These are phyloP conservation scores for Clusia tigrina DNA, from an alignment of 2,888 invertebrate species.

Conservation along the genomic window DNA sequence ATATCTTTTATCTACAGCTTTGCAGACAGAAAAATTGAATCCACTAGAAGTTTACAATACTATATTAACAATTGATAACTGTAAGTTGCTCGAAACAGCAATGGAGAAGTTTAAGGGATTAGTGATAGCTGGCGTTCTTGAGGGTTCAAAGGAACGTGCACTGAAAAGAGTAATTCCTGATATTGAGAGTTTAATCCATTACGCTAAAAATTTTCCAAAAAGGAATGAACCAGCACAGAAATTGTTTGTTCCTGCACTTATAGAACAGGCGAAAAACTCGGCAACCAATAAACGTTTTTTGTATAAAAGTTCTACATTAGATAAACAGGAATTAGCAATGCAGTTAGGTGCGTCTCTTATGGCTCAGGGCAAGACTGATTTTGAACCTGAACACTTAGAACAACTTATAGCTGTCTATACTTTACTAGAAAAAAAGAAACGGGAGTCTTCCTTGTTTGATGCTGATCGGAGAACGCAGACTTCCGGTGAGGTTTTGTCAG, in stretches of 20 bases:
- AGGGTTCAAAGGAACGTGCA: slow-evolving; percentile 70
- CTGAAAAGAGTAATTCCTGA: slow-evolving; percentile 76
- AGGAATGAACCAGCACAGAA: background rate
- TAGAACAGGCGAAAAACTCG: background rate
- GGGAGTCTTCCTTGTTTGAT: no score
- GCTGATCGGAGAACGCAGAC: no score
- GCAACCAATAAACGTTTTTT: no score
- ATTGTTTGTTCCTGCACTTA: background rate
- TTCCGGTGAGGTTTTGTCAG: no score
- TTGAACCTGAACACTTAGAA: slow-evolving; percentile 79
- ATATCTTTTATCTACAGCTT: slow-evolving; percentile 66
- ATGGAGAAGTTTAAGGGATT: slow-evolving; percentile 67
- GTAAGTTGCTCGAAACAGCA: slow-evolving; percentile 65
- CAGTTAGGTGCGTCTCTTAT: slow-evolving; percentile 80
- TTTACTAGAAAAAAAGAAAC: slow-evolving; percentile 55
- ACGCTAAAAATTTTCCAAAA: slow-evolving; percentile 55
- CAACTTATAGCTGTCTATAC: slow-evolving; percentile 77
- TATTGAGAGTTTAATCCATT: slow-evolving; percentile 68
- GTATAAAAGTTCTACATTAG: slow-evolving; percentile 33
- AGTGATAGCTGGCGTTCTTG: slow-evolving; percentile 72
- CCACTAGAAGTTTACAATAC: slow-evolving; percentile 76
- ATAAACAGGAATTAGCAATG: slow-evolving; percentile 69
- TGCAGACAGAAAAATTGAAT: slow-evolving; percentile 53
- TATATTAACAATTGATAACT: slow-evolving; percentile 73
- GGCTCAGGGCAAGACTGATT: slow-evolving; percentile 83